Evolutionary conservation across 1,140 invertebrate species (phyloP).

Genomic region (Drosophila triauraria): DNA sequence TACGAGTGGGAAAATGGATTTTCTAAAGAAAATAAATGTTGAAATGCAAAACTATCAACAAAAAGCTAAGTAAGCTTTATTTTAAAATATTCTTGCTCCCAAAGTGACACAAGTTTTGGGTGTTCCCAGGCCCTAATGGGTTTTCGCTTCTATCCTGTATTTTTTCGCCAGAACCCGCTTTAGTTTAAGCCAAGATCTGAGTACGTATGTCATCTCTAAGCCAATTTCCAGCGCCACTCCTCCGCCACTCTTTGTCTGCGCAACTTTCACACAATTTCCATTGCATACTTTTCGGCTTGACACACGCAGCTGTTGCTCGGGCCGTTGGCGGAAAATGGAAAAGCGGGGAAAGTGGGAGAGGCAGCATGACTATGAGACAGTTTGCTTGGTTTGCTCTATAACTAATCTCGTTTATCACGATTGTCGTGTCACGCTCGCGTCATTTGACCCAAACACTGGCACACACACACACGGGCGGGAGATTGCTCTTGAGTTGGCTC

Average conservation of each 20-base stretch:
- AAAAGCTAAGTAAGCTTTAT: too few relatives aligned
- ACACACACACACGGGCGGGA: constrained; percentile 2
- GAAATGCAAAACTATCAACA: too few relatives aligned
- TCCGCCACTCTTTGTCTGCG: constrained; percentile 27
- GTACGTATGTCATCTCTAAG: constrained; percentile 29
- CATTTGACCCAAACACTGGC: constrained; percentile 66
- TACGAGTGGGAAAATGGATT: too few relatives aligned
- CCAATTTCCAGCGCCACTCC: constrained; percentile 4
- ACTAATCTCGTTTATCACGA: constrained; percentile 72
- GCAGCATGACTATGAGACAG: constrained; percentile 35
- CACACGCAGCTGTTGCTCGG: constrained; percentile 65
- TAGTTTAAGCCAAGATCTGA: background rate
- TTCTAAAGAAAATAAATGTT: too few relatives aligned
- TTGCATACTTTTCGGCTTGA: constrained; percentile 68
- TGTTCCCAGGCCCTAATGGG: background rate
- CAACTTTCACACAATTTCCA: constrained; percentile 63
- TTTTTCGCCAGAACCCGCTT: background rate
- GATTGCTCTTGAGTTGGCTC: constrained; percentile 15
- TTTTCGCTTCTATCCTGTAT: background rate
- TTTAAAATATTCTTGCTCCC: too few relatives aligned
- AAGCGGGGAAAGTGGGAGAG: background rate
- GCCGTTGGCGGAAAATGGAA: background rate
- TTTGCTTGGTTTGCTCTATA: constrained; percentile 45
- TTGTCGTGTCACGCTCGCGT: constrained; percentile 76
- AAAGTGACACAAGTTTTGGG: background rate